Percentiles rank a stretch among this genome's conserved stretches.
Evolutionary conservation across 1,140 invertebrate genomes (phyloP).

Genomic region (Tetramorium alpestre): DNA sequence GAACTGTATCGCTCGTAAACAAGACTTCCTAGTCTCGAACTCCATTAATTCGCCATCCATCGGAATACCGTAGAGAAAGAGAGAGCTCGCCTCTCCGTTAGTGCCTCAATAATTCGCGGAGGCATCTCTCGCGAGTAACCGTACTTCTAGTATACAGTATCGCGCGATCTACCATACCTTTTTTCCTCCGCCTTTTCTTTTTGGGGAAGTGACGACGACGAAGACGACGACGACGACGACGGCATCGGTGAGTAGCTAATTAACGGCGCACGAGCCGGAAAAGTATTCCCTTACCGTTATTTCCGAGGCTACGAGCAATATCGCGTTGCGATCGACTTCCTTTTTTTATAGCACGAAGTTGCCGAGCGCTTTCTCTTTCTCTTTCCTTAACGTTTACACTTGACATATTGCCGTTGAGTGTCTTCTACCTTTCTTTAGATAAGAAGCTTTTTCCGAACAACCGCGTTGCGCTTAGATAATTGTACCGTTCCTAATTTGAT

Average conservation of each 20-base stretch:
- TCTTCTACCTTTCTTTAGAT: constrained; percentile 1
- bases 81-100: constrained; percentile 69
- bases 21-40: constrained; percentile 71
- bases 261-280: constrained; percentile 40
- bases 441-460: constrained; percentile 5
- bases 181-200: constrained; percentile 5
- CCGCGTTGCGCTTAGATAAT: not conserved
- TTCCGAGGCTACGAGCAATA: constrained; percentile 18
- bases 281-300: constrained; percentile 32
- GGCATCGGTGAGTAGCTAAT: constrained; percentile 29
- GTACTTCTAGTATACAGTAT: constrained; percentile 32
- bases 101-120: constrained; percentile 74
- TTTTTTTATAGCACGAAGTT: not conserved
- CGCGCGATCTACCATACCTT: not conserved
- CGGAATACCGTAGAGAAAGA: constrained; percentile 70
- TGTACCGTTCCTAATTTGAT: not conserved
- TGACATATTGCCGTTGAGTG: not conserved
- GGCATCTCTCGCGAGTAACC: constrained; percentile 45
- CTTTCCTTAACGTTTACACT: not conserved
- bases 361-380: constrained; percentile 17
- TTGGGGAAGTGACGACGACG: not conserved
- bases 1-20: constrained; percentile 80
- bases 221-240: constrained; percentile 4
- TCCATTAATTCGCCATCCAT: constrained; percentile 79
- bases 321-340: constrained; percentile 20